Conservation (phyloP, 2,888 invertebrate species). For the Ectemnius cavifrons region DNA sequence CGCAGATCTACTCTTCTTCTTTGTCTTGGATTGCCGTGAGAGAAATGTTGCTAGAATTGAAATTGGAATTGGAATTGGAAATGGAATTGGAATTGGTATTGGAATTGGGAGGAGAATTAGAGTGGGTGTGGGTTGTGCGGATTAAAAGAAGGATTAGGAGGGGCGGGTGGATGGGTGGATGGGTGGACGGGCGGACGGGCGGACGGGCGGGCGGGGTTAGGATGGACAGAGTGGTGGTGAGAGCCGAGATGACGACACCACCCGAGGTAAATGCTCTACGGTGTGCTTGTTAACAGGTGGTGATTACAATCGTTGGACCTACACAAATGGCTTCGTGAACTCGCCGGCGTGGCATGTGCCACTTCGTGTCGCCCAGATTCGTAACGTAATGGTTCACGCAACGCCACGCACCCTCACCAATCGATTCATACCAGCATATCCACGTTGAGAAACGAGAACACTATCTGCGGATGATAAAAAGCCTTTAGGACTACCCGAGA, state of each 20-base stretch:
- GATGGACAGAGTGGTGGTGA: not conserved
- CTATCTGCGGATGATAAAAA: not conserved
- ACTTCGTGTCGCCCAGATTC: constrained; percentile 76
- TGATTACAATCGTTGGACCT: constrained; percentile 77
- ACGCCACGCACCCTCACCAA: constrained; percentile 77
- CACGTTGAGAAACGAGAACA: constrained; percentile 55
- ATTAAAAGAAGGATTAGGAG: not conserved
- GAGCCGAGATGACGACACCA: not conserved
- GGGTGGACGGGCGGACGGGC: not conserved
- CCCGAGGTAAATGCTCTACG: constrained; percentile 34
- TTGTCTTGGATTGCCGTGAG: no score
- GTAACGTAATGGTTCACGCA: constrained; percentile 78
- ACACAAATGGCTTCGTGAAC: constrained; percentile 77
- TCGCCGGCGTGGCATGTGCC: constrained; percentile 78
- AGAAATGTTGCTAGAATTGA: no score
- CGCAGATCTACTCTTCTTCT: no score
- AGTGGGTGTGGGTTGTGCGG: not conserved
- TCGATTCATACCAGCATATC: constrained; percentile 75
- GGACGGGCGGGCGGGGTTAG: not conserved
- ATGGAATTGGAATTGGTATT: no score
- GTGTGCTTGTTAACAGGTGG: constrained; percentile 76
- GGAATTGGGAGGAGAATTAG: no score
- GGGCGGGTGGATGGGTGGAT: not conserved
- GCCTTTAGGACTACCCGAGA: constrained; percentile 6
- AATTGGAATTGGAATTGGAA: no score